Evolutionary conservation across 2,888 invertebrate species (phyloP).

Genomic region (Biston betularia): DNA sequence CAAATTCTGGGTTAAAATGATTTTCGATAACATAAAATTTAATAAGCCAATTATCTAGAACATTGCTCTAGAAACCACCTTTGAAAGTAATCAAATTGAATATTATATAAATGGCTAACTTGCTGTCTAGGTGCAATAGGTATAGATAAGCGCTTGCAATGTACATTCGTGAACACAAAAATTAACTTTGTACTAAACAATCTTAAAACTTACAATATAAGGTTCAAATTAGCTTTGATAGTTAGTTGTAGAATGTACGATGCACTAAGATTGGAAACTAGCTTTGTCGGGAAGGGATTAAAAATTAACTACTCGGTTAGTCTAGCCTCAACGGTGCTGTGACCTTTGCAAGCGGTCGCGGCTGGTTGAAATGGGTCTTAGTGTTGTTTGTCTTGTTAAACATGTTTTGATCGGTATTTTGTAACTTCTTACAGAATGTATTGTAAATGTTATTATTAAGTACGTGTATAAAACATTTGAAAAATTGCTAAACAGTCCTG

Average conservation of each 20-base stretch:
- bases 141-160: slow-evolving; percentile 34
- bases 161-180: slow-evolving; percentile 13
- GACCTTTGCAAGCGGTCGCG: slow-evolving; percentile 44
- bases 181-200: not conserved
- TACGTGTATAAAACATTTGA: not conserved
- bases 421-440: not conserved
- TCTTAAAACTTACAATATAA: slow-evolving; percentile 28
- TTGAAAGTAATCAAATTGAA: slow-evolving; percentile 33
- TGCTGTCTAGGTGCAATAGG: slow-evolving; percentile 39
- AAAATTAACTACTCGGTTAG: slow-evolving; percentile 58
- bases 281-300: slow-evolving; percentile 49
- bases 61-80: slow-evolving; percentile 15
- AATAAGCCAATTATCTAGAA: slow-evolving; percentile 24
- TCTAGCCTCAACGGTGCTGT: slow-evolving; percentile 52
- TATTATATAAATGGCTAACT: slow-evolving; percentile 44
- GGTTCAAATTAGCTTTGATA: slow-evolving; percentile 16
- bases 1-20: slow-evolving; percentile 7
- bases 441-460: too few relatives aligned
- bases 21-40: slow-evolving; percentile 24
- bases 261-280: slow-evolving; percentile 48
- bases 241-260: slow-evolving; percentile 23
- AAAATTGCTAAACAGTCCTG: not conserved
- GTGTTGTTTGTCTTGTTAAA: slow-evolving; percentile 16
- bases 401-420: slow-evolving; percentile 8
- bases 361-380: slow-evolving; percentile 36